Conservation (phyloP, 2,113 vertebrate genomes). For the Lethenteron camtschaticum region DNA sequence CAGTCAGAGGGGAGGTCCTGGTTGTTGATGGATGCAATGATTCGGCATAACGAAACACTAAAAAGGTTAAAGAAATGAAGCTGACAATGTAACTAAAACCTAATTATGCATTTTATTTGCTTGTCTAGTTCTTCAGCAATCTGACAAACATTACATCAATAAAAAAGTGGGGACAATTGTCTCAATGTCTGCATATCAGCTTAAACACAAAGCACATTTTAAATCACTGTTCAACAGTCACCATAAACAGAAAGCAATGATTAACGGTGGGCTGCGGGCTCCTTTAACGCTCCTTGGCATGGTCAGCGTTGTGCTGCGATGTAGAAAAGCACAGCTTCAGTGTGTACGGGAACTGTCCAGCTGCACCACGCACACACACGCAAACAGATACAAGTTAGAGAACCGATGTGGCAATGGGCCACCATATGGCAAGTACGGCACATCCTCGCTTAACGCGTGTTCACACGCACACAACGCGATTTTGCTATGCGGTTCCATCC, state of each 20-base stretch:
- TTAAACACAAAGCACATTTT: not conserved
- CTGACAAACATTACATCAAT: not conserved
- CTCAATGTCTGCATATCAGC: not conserved
- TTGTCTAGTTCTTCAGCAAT: too few species aligned
- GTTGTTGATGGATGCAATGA: too few species aligned
- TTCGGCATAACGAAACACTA: too few species aligned
- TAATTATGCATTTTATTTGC: too few species aligned
- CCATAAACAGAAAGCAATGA: not conserved
- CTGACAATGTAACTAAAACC: too few species aligned
- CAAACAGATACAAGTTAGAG: not conserved
- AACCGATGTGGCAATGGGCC: too few species aligned
- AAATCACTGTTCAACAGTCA: not conserved
- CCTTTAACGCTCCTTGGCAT: not conserved
- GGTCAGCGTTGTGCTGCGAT: constrained; percentile 32
- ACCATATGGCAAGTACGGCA: too few species aligned
- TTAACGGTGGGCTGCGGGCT: not conserved
- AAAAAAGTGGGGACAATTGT: not conserved
- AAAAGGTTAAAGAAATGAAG: too few species aligned
- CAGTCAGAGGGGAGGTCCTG: too few species aligned
- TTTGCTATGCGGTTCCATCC: too few species aligned
- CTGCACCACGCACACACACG: constrained; percentile 16
- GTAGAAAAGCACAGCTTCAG: constrained; percentile 81
- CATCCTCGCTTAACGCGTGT: too few species aligned
- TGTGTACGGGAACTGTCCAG: constrained; percentile 66
- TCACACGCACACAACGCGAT: too few species aligned